Conservation (phyloP, 2,113 vertebrate genomes). For the Dasyprocta punctata region DNA sequence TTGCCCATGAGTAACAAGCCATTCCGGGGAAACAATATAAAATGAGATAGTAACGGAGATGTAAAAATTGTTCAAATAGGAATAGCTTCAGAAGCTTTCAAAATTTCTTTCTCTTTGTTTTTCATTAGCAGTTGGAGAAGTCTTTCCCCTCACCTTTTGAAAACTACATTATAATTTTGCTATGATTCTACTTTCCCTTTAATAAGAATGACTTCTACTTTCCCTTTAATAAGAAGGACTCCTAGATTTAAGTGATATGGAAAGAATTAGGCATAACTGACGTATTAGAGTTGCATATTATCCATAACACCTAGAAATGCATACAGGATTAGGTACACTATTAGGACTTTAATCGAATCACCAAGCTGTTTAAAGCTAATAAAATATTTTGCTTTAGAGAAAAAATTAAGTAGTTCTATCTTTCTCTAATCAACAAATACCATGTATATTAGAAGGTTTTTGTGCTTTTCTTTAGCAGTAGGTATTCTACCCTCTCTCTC, state of each 20-base stretch:
- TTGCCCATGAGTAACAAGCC: constrained; percentile 59
- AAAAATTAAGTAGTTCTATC: neutral
- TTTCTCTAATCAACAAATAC: constrained; percentile 16
- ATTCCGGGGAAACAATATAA: constrained; percentile 64
- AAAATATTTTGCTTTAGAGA: neutral
- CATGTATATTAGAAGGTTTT: neutral
- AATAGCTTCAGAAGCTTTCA: constrained; percentile 24
- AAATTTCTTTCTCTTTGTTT: constrained; percentile 5
- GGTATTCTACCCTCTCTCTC: neutral
- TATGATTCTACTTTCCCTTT: neutral
- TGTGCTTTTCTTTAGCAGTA: neutral
- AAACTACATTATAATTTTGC: neutral
- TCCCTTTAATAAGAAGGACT: too few species aligned
- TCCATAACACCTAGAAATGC: neutral
- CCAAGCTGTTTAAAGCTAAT: neutral
- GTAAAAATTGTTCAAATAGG: neutral
- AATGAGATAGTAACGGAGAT: constrained; percentile 30
- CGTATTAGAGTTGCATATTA: neutral
- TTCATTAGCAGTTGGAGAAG: neutral
- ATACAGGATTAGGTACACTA: neutral
- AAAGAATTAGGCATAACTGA: neutral
- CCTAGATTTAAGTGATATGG: neutral
- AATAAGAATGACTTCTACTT: neutral
- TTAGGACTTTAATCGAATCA: neutral
- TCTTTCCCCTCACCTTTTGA: neutral